Evolutionary conservation across 2,888 invertebrate genomes (phyloP).

Genomic region (Pristionchus exspectatus): DNA sequence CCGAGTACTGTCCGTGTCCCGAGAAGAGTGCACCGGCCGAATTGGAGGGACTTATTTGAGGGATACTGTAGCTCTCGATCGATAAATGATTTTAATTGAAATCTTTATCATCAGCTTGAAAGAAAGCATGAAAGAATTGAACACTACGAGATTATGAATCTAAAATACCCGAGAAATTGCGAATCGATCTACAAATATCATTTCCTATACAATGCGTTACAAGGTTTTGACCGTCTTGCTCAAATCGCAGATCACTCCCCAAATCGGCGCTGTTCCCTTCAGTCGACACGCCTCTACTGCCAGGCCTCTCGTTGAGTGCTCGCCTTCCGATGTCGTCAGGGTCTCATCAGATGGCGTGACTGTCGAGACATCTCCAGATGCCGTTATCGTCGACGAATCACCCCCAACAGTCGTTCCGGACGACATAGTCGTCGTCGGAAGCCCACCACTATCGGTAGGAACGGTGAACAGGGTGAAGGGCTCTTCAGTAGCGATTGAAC

Average conservation of each 20-base stretch:
- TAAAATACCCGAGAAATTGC: not conserved
- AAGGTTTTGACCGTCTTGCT: constrained; percentile 41
- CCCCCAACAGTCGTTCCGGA: not conserved
- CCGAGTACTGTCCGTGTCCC: constrained; percentile 47
- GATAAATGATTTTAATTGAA: not conserved
- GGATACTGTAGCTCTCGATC: no score
- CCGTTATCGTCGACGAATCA: not conserved
- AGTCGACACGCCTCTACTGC: constrained; percentile 48
- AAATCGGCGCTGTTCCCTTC: constrained; percentile 50
- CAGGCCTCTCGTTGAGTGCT: constrained; percentile 2
- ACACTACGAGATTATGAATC: not conserved
- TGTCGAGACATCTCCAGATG: not conserved
- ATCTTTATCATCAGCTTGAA: not conserved
- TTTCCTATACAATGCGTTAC: not conserved
- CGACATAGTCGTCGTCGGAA: no score
- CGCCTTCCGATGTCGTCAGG: not conserved
- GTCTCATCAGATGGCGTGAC: not conserved
- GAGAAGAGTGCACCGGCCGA: constrained; percentile 32
- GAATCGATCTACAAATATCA: constrained; percentile 19
- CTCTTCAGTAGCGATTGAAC: not conserved
- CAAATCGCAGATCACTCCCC: constrained; percentile 54
- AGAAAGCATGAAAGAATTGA: not conserved
- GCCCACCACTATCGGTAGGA: not conserved
- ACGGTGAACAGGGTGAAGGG: constrained; percentile 17
- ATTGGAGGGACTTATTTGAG: not conserved